phyloP scores from a whole-genome alignment of 2,888 invertebrate species.

The Myopa testacea region DNA sequence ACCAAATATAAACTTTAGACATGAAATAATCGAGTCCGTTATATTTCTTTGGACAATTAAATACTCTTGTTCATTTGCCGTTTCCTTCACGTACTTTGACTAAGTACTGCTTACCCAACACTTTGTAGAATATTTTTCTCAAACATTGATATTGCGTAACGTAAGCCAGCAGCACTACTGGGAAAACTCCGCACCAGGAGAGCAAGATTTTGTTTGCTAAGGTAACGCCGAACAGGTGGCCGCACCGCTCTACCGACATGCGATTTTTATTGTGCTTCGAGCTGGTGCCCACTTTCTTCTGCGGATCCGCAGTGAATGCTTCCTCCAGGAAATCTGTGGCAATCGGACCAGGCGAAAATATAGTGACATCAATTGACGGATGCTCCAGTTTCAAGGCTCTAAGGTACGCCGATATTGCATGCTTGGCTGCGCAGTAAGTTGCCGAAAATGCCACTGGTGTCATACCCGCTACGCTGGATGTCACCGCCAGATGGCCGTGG shows the following conservation, averaged over 20 bases:
- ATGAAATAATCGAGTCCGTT: background rate
- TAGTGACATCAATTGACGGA: conserved; percentile 73
- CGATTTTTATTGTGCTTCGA: conserved; percentile 68
- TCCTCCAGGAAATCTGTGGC: conserved; percentile 77
- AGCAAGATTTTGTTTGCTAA: conserved; percentile 73
- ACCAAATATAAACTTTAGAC: too few species aligned
- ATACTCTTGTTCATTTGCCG: background rate
- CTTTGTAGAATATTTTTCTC: conserved; percentile 50
- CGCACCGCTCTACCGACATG: conserved; percentile 73
- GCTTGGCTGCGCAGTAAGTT: conserved; percentile 80
- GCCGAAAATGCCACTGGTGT: conserved; percentile 76
- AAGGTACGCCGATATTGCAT: conserved; percentile 83
- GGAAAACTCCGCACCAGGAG: conserved; percentile 79
- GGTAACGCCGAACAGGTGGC: conserved; percentile 72
- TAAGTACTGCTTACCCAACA: conserved; percentile 55
- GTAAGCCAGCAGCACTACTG: conserved; percentile 73
- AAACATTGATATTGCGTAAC: conserved; percentile 72
- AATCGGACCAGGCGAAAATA: conserved; percentile 83
- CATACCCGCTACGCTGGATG: conserved; percentile 81
- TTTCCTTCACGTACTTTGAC: conserved; percentile 60
- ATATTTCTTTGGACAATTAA: background rate
- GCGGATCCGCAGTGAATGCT: conserved; percentile 76
- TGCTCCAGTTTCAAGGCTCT: conserved; percentile 73
- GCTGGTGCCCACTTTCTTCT: conserved; percentile 68
- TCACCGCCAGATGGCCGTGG: conserved; percentile 79